These are phyloP conservation scores for Dione juno DNA, from an alignment of 2,888 invertebrate genomes.

Conservation along the genomic window DNA sequence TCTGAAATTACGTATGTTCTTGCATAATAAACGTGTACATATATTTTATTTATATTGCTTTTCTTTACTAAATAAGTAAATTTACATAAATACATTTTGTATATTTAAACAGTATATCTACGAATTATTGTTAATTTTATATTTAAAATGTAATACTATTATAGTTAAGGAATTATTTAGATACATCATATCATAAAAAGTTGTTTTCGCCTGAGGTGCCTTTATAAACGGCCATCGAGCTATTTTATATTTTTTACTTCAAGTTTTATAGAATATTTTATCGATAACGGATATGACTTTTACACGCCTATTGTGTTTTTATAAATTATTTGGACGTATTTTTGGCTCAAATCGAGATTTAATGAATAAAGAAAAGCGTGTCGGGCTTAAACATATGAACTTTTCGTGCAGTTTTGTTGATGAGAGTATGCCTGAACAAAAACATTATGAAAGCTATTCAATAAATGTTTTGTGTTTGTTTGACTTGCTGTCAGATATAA, in stretches of 20 bases:
- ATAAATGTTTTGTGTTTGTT: slow-evolving; percentile 47
- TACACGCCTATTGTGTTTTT: slow-evolving; percentile 10
- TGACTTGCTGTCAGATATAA: slow-evolving; percentile 74
- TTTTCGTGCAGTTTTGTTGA: slow-evolving; percentile 13
- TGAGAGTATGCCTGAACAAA: slow-evolving; percentile 37
- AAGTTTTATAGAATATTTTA: slow-evolving; percentile 23
- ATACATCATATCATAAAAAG: slow-evolving; percentile 50
- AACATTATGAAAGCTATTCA: slow-evolving; percentile 39
- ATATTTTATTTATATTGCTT: neutral
- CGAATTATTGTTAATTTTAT: neutral
- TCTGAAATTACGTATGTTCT: too few relatives aligned
- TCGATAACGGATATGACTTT: slow-evolving; percentile 12
- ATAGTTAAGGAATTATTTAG: slow-evolving; percentile 46
- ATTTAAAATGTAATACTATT: slow-evolving; percentile 25
- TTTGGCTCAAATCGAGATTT: neutral
- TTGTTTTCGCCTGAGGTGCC: slow-evolving; percentile 50
- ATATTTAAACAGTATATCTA: neutral
- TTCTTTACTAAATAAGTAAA: neutral
- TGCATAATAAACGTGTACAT: too few relatives aligned
- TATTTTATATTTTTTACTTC: slow-evolving; percentile 24
- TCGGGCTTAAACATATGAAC: neutral
- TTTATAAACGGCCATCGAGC: slow-evolving; percentile 7
- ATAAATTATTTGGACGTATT: neutral
- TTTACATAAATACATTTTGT: neutral
- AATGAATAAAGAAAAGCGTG: neutral